These are phyloP conservation scores for Andrena haemorrhoa DNA, from an alignment of 2,888 invertebrate genomes.

Conservation along the genomic window DNA sequence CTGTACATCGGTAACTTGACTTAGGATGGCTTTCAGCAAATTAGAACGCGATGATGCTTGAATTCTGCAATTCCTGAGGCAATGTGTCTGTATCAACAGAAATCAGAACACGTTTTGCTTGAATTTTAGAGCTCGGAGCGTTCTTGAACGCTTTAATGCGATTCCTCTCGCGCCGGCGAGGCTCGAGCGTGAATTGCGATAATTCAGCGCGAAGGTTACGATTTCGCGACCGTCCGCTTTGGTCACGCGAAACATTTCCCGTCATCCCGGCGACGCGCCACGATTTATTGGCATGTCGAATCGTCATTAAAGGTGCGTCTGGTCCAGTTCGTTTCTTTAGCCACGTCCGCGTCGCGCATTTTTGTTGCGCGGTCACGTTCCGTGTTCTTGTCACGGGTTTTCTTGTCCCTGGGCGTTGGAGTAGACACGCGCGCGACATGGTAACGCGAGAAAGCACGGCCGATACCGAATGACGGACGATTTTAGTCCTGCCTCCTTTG, in stretches of 20 bases:
- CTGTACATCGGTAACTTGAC: too few species aligned
- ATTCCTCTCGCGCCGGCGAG: not conserved
- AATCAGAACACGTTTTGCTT: not conserved
- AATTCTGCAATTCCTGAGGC: constrained; percentile 3
- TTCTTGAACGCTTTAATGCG: not conserved
- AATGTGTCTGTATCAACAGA: not conserved
- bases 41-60: too few species aligned
- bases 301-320: constrained; percentile 65
- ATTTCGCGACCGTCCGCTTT: constrained; percentile 31
- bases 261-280: constrained; percentile 43
- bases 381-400: constrained; percentile 57
- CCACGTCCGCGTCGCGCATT: constrained; percentile 27
- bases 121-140: not conserved
- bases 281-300: constrained; percentile 68
- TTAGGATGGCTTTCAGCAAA: too few species aligned
- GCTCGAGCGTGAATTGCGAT: constrained; percentile 53
- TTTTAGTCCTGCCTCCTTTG: constrained; percentile 20
- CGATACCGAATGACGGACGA: constrained; percentile 48
- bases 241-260: constrained; percentile 29
- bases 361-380: constrained; percentile 58
- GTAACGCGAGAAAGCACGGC: constrained; percentile 44
- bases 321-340: constrained; percentile 46
- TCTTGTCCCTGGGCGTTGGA: constrained; percentile 42
- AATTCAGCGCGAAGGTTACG: constrained; percentile 49
- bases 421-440: constrained; percentile 49